These are phyloP conservation scores for Pteria penguin DNA, from an alignment of 2,888 invertebrate genomes.

Conservation along the genomic window DNA sequence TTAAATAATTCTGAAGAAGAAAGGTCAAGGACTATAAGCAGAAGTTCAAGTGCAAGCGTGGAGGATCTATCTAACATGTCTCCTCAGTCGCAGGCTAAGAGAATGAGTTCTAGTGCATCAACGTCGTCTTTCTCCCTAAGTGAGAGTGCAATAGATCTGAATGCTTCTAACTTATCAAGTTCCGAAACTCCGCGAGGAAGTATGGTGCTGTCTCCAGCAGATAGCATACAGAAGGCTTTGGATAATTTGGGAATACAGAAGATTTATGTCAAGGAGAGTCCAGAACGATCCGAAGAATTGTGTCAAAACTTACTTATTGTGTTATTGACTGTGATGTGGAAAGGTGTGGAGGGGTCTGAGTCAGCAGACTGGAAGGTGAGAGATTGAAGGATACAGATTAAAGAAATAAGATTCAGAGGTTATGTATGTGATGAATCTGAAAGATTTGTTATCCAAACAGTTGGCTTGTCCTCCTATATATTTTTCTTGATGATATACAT, in stretches of 20 bases:
- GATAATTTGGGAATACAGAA: constrained; percentile 67
- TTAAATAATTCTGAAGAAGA: constrained; percentile 60
- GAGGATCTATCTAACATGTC: constrained; percentile 68
- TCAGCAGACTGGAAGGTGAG: constrained; percentile 84
- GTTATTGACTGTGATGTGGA: constrained; percentile 84
- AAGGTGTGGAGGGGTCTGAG: constrained; percentile 83
- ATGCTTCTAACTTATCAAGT: constrained; percentile 2
- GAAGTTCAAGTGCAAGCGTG: constrained; percentile 73
- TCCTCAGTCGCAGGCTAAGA: constrained; percentile 34
- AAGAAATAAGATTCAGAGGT: no score
- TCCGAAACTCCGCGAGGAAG: constrained; percentile 32
- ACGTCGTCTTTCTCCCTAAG: constrained; percentile 46
- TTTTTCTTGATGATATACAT: no score
- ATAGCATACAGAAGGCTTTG: constrained; percentile 61
- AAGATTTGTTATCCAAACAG: no score
- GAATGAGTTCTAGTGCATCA: constrained; percentile 38
- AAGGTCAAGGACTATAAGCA: constrained; percentile 58
- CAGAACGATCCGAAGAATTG: constrained; percentile 82
- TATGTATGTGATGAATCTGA: no score
- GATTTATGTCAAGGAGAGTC: constrained; percentile 60
- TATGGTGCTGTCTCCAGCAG: constrained; percentile 47
- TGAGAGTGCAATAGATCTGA: constrained; percentile 50
- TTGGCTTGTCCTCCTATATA: no score
- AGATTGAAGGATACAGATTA: no score
- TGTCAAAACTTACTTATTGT: constrained; percentile 83